Conservation (phyloP, 2,113 vertebrate species). For the Sceloporus undulatus region DNA sequence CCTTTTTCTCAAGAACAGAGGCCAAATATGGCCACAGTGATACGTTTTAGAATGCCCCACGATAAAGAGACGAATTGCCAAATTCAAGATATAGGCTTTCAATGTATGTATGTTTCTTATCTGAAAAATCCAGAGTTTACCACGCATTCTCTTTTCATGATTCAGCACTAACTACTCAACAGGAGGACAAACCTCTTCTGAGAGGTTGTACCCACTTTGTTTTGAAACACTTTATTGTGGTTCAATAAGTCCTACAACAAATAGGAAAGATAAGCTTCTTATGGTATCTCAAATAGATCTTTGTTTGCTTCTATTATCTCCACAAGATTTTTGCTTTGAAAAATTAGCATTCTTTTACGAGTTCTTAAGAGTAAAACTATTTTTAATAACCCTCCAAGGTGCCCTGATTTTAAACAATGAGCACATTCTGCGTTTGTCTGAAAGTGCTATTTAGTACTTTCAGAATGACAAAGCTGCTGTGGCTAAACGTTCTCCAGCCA, state of each 20-base stretch:
- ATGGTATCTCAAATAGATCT: neutral
- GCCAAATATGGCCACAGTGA: neutral
- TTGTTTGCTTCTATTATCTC: neutral
- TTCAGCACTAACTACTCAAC: neutral
- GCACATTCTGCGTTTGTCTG: neutral
- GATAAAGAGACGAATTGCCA: neutral
- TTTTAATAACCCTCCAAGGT: neutral
- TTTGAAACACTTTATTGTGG: neutral
- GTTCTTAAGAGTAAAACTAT: neutral
- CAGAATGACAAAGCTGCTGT: neutral
- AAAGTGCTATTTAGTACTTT: neutral
- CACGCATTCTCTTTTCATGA: neutral
- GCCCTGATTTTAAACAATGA: neutral
- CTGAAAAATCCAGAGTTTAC: neutral
- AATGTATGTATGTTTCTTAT: neutral
- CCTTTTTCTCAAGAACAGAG: neutral
- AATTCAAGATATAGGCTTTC: neutral
- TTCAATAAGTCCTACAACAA: neutral
- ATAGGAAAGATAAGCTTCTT: neutral
- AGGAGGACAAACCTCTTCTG: neutral
- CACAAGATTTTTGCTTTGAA: neutral
- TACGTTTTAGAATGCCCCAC: neutral
- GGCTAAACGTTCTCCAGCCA: neutral
- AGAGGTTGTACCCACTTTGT: neutral
- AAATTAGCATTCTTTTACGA: neutral